Evolutionary conservation across 1,140 invertebrate species (phyloP), one percentile per base, ranked within the genome.

Genomic region (Aleiodes sp.): DNA sequence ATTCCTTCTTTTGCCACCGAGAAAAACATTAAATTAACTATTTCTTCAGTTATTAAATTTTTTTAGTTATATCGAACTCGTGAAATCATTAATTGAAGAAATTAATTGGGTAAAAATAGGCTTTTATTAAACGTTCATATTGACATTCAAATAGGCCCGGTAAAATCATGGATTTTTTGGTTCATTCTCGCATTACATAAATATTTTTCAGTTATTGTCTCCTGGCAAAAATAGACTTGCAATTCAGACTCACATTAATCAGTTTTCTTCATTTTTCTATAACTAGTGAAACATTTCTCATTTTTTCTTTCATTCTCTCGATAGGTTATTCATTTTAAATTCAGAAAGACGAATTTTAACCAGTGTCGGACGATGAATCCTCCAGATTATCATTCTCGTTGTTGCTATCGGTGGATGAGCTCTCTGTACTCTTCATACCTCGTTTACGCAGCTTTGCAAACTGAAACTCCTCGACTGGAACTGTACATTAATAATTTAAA

Each of bases 351-450:
- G 1, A 29, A 31, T 1, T 43, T 76, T 74, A 87, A 73, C 84
- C 84, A 71, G 86, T 87, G 72, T 88, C 85, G 56, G 87, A 87
- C 64, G 87, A 83, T 35, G 87, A 87, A 29, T 86, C 83, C 31
- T 87, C 87, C 64, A 80, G 82, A 73, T 86, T 85, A 79, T 81
- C 87, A 66, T 86, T 86, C 67, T 85, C 85, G 78, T 87, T 87
- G 78, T 84, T 84, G 79, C 82, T 87, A 69, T 88, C 86, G 67
- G 85, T 87, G 28, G 87, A 87, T 62, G 86, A 88, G 77, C 86
- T 87, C 78, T 87, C 83, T 73, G 82, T 83, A 78, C 85, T 86
- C 76, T 85, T 87, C 73, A 85, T 80, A 75, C 75, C 76, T 72
- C 81, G 81, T 75, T 82, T 80, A 69, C 80, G 79, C 73, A 84